Conservation (phyloP, 2,888 invertebrate species). For the Morinoia aosen region DNA sequence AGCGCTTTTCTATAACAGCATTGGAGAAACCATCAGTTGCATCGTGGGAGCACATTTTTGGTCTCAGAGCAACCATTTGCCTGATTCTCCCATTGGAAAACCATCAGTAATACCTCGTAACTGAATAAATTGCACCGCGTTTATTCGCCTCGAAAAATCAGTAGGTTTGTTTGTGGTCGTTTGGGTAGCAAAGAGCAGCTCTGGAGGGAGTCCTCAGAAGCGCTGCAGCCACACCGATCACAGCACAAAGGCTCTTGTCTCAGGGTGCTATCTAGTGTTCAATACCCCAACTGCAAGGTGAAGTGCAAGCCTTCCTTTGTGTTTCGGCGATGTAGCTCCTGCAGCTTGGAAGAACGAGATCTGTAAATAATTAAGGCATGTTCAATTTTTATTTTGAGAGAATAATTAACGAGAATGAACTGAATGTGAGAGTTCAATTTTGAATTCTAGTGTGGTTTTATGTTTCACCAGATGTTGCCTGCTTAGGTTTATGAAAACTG, state of each 20-base stretch:
- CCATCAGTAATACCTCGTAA: conserved; percentile 14
- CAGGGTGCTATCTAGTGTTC: background rate
- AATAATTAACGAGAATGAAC: background rate
- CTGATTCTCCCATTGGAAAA: conserved; percentile 36
- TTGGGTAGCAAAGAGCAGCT: background rate
- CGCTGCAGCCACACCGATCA: background rate
- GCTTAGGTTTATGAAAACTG: too few species aligned
- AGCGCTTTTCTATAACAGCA: conserved; percentile 28
- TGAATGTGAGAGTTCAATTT: background rate
- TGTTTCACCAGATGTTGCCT: background rate
- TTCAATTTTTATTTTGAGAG: background rate
- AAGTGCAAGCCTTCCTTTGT: background rate
- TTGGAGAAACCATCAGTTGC: background rate
- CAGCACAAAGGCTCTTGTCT: background rate
- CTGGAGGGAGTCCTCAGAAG: background rate
- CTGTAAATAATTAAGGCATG: background rate
- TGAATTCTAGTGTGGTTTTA: background rate
- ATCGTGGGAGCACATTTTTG: background rate
- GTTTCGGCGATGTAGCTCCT: background rate
- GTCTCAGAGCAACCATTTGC: conserved; percentile 33
- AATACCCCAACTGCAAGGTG: too few species aligned
- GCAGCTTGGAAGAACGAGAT: background rate
- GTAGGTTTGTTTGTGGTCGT: conserved; percentile 7
- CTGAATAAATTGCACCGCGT: background rate
- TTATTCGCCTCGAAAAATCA: background rate